Evolutionary conservation across 2,113 vertebrate species (phyloP).

Genomic region (Otus sunia): DNA sequence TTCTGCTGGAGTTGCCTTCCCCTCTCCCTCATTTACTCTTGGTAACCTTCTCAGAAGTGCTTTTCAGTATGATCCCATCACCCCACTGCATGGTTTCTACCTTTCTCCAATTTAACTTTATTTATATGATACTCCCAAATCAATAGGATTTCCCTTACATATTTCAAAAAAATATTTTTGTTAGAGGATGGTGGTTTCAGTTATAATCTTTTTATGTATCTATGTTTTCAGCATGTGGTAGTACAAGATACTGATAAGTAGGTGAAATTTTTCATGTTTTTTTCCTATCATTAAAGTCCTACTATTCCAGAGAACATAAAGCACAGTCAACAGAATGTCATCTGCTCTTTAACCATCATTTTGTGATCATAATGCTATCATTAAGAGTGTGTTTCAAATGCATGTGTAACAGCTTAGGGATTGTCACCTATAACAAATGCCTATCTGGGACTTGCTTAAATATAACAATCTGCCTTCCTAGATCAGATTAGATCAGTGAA

Average conservation of each 20-base stretch:
- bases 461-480: neutral
- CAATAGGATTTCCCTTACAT: neutral
- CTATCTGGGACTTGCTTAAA: neutral
- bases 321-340: neutral
- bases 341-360: neutral
- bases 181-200: neutral
- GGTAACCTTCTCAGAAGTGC: neutral
- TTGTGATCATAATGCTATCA: neutral
- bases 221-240: neutral
- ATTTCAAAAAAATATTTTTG: neutral
- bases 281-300: neutral
- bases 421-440: slow-evolving; percentile 4
- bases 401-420: neutral
- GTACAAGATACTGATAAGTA: neutral
- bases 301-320: neutral
- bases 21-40: too few species aligned
- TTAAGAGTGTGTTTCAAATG: neutral
- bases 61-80: rapidly evolving
- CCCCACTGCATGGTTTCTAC: neutral
- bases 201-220: neutral
- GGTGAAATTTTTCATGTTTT: neutral
- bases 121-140: neutral
- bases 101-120: neutral
- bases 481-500: neutral
- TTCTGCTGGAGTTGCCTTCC: neutral